Base-by-base conservation (phyloP, 1,140 invertebrate genomes). In the Aricia agestis region DNA sequence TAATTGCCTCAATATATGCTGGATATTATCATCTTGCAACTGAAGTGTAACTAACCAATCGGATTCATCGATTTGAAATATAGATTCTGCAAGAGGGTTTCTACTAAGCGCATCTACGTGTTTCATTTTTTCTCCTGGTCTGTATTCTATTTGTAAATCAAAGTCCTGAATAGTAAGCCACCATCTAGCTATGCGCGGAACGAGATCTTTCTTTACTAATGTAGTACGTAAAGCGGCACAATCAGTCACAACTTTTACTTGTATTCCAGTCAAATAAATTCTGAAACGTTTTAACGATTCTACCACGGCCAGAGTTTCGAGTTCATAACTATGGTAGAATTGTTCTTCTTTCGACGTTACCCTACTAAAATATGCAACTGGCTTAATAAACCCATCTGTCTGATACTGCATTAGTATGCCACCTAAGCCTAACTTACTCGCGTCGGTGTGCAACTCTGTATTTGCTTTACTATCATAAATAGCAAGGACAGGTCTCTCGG, bases 241-340 rank as follows among this genome's bases (percentile, higher is more conserved):
- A 74, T 91, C 90, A 0, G 86, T 89, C n/a, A 92, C 72, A 0
- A 92, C 72, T 15, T 70, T 85, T 69, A 92, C 92, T 10, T 66
- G 45, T 59, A 82, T 84, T 1, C 84, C 85, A n/a, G 87, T 15
- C 13, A 90, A 42, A 61, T 82, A 87, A 10, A 84, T 75, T 32
- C 84, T 76, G 59, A 89, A 91, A 25, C 74, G 70, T 69, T 84
- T 81, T 0, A 91, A 42, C 0, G 81, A 74, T 7, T 67, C 65
- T 13, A 90, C 66, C 1, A 90, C 83, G 0, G 83, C 83, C 1
- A 88, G 69, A 0, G 84, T 82, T 61, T 87, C 86, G 1, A 90
- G 69, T 70, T 92, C 88, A 71, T 81, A 89, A 2, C 70, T 72
- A 32, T 84, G 81, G 68, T 80, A 88, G 18, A 76, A 76, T 18